Evolutionary conservation across 2,113 vertebrate genomes (phyloP).

Genomic region (Dasyornis broadbenti): DNA sequence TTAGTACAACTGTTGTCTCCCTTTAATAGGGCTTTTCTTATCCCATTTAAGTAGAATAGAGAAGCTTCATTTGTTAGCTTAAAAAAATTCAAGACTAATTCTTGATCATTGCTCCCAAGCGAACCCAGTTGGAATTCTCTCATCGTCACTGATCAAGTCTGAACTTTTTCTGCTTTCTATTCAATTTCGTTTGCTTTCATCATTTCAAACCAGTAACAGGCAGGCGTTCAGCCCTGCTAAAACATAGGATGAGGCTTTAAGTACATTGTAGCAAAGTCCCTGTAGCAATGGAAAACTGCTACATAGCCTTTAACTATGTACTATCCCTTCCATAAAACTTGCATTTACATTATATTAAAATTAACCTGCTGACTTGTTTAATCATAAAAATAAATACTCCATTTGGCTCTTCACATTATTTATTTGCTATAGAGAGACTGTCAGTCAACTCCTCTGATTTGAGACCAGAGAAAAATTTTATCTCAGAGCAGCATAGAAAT

Average conservation of each 20-base stretch:
- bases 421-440: background rate
- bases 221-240: constrained; percentile 47
- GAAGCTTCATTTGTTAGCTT: constrained; percentile 67
- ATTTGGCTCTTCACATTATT: background rate
- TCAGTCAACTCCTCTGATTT: constrained; percentile 10
- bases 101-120: constrained; percentile 65
- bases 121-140: constrained; percentile 56
- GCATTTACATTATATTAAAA: constrained; percentile 39
- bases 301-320: background rate
- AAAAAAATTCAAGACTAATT: constrained; percentile 52
- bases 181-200: constrained; percentile 70
- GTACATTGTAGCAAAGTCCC: background rate
- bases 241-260: constrained; percentile 7
- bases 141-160: constrained; percentile 60
- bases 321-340: constrained; percentile 12
- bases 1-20: constrained; percentile 23
- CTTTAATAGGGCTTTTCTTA: constrained; percentile 58
- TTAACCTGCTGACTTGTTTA: constrained; percentile 41
- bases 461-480: background rate
- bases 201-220: constrained; percentile 61
- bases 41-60: constrained; percentile 62
- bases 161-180: constrained; percentile 72
- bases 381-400: constrained; percentile 25
- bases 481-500: background rate
- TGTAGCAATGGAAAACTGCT: constrained; percentile 33